Conservation (phyloP, 2,888 invertebrate genomes). For the Lamproptera curius region DNA sequence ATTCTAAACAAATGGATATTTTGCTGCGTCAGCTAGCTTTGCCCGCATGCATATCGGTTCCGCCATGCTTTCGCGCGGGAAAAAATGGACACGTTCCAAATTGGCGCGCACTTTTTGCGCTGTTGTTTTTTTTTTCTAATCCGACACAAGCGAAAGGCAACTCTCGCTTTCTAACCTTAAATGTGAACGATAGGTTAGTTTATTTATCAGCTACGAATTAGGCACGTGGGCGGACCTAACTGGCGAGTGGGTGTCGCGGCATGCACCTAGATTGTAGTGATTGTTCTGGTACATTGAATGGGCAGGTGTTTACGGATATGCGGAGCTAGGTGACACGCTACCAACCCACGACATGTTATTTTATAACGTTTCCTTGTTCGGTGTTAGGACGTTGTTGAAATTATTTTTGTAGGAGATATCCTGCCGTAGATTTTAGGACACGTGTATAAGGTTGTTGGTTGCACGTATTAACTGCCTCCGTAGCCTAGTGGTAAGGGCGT, state of each 20-base stretch:
- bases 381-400: background rate
- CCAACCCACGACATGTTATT: background rate
- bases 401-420: too few relatives aligned
- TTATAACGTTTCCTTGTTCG: background rate
- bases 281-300: slow-evolving; percentile 5
- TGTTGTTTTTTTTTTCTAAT: slow-evolving; percentile 7
- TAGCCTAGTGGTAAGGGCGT: too few relatives aligned
- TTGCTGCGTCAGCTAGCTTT: background rate
- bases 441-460: background rate
- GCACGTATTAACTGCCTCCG: too few relatives aligned
- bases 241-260: slow-evolving; percentile 9
- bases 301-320: slow-evolving; percentile 9
- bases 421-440: too few relatives aligned
- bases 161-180: slow-evolving; percentile 54
- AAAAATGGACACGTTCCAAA: background rate
- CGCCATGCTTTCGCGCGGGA: background rate
- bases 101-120: slow-evolving; percentile 11
- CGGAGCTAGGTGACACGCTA: background rate
- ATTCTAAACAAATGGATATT: background rate
- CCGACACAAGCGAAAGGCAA: slow-evolving; percentile 50
- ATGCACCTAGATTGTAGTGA: background rate
- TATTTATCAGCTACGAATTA: slow-evolving; percentile 17
- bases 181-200: slow-evolving; percentile 28
- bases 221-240: slow-evolving; percentile 2
- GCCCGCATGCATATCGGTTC: background rate